These are phyloP conservation scores for Tapirus terrestris DNA, from an alignment of 2,113 vertebrate genomes.

Conservation along the genomic window DNA sequence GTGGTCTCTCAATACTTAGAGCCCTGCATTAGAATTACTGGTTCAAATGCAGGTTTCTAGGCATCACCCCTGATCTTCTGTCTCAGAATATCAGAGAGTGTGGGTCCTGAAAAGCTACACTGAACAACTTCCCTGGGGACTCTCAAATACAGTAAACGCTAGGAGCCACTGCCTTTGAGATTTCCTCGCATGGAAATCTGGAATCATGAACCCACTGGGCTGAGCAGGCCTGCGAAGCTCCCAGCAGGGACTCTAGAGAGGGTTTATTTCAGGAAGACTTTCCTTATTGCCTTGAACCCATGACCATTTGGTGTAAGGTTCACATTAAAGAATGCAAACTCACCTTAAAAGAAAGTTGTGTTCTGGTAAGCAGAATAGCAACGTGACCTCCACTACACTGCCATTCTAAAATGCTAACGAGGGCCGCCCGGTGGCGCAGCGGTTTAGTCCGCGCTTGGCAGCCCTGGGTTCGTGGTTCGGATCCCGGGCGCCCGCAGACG, in stretches of 20 bases:
- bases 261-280: background rate
- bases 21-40: background rate
- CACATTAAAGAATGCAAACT: background rate
- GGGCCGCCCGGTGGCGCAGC: too few species aligned
- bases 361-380: background rate
- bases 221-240: background rate
- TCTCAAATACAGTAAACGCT: background rate
- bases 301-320: background rate
- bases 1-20: background rate
- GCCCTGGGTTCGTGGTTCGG: too few species aligned
- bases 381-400: background rate
- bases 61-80: too few species aligned
- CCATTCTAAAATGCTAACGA: background rate
- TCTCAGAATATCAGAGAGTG: background rate
- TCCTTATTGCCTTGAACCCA: background rate
- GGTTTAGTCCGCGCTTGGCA: too few species aligned
- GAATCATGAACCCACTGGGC: background rate
- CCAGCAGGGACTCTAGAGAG: background rate
- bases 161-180: background rate
- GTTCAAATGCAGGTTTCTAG: background rate
- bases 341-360: background rate
- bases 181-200: background rate
- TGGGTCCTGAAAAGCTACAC: background rate
- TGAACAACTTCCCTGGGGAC: background rate
- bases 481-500: too few species aligned